Evolutionary conservation across 1,140 invertebrate species (phyloP).

Genomic region (Heliconius hermathena): DNA sequence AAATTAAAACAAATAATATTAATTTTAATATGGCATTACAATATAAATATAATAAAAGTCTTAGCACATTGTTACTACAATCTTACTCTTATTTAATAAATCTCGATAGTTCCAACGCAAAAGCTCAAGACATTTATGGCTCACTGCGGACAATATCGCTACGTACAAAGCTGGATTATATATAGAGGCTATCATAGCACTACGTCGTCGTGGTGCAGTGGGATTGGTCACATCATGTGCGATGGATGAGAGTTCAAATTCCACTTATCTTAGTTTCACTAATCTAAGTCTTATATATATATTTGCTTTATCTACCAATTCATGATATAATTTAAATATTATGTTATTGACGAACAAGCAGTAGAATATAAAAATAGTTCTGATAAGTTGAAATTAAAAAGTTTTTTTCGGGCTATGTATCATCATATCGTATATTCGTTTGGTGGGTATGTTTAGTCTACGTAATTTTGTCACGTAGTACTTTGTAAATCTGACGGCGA

Average conservation of each 20-base stretch:
- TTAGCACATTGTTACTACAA: neutral
- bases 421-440: neutral
- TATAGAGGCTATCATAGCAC: slow-evolving; percentile 14
- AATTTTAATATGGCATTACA: neutral
- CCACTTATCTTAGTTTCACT: no score
- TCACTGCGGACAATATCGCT: slow-evolving; percentile 12
- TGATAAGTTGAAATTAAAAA: no score
- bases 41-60: neutral
- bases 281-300: neutral
- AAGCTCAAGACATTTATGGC: slow-evolving; percentile 14
- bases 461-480: neutral
- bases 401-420: no score
- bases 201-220: neutral
- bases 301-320: neutral
- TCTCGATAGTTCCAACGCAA: slow-evolving; percentile 9
- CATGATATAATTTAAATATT: no score
- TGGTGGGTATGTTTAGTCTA: neutral
- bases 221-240: neutral
- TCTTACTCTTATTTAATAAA: neutral
- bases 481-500: neutral
- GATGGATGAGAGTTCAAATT: neutral
- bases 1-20: neutral
- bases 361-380: no score
- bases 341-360: no score
- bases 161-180: slow-evolving; percentile 3